A percentile compares a stretch with the other conserved stretches of the same genome.
Conservation (phyloP, 1,140 invertebrate species). For the Leptopilina clavipes region DNA sequence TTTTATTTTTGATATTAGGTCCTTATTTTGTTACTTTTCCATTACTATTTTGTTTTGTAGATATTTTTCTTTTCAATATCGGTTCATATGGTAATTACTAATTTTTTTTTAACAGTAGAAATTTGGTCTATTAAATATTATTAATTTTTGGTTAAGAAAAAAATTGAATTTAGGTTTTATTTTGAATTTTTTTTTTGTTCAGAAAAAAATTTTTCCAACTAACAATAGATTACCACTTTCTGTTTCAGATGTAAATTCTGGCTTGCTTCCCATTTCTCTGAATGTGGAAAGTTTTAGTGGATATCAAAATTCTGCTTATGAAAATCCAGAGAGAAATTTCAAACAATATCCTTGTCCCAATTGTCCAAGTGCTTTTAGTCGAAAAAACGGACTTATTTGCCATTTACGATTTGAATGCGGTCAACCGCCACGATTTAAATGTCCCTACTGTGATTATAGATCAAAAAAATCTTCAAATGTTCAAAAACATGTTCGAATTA, state of each 20-base stretch:
- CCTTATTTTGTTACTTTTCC: no score
- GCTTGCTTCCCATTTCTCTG: background rate
- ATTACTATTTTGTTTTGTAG: no score
- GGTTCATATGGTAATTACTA: no score
- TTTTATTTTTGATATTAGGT: no score
- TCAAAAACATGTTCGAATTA: slow-evolving; percentile 57
- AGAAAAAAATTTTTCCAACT: no score
- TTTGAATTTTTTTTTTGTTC: no score
- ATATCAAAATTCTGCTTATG: background rate
- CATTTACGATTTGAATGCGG: slow-evolving; percentile 76
- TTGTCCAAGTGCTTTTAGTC: slow-evolving; percentile 75
- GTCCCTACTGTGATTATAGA: slow-evolving; percentile 71
- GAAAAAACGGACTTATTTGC: slow-evolving; percentile 74
- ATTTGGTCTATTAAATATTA: no score
- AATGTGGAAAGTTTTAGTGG: background rate
- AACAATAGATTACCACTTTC: background rate
- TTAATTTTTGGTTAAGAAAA: no score
- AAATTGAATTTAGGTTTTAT: no score
- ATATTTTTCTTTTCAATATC: no score
- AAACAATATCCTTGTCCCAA: slow-evolving; percentile 76
- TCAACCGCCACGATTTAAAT: slow-evolving; percentile 76
- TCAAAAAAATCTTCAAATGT: slow-evolving; percentile 70
- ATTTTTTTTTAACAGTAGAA: no score
- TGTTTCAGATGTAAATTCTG: slow-evolving; percentile 13
- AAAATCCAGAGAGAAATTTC: background rate